A percentile compares a stretch with the other conserved stretches of the same genome.
phyloP scores from a whole-genome alignment of 2,888 invertebrate species.

The Danaus chrysippus region DNA sequence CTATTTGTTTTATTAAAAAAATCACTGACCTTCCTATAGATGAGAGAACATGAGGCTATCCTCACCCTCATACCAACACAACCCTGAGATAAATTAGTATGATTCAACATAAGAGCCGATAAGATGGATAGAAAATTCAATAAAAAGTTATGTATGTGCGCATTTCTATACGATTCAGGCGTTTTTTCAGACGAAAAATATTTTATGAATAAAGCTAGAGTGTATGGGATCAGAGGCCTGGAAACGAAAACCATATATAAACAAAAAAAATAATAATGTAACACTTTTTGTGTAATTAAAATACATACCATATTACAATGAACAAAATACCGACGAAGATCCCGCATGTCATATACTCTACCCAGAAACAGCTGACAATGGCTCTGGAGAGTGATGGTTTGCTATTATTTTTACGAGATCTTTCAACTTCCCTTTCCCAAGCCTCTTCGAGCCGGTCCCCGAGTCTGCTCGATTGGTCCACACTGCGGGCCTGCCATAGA shows the following conservation, averaged over 20 bases:
- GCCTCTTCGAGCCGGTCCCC: slow-evolving; percentile 83
- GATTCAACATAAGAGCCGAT: slow-evolving; percentile 83
- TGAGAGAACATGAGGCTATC: slow-evolving; percentile 87
- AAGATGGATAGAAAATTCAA: slow-evolving; percentile 80
- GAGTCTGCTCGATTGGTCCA: slow-evolving; percentile 82
- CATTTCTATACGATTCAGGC: slow-evolving; percentile 69
- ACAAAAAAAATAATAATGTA: background rate
- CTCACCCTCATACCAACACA: slow-evolving; percentile 88
- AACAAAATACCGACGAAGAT: slow-evolving; percentile 77
- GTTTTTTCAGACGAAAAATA: slow-evolving; percentile 79
- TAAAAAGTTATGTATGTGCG: slow-evolving; percentile 82
- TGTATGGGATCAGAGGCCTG: slow-evolving; percentile 81
- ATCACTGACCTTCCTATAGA: slow-evolving; percentile 87
- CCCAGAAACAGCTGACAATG: slow-evolving; percentile 80
- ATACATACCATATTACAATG: slow-evolving; percentile 78
- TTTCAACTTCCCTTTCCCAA: slow-evolving; percentile 80
- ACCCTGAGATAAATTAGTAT: slow-evolving; percentile 73
- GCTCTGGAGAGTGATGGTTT: slow-evolving; percentile 81
- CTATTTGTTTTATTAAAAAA: no score
- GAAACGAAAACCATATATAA: slow-evolving; percentile 38
- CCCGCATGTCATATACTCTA: slow-evolving; percentile 80
- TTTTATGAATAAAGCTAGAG: slow-evolving; percentile 80
- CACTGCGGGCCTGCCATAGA: slow-evolving; percentile 80
- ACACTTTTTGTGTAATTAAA: background rate
- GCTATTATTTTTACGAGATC: slow-evolving; percentile 64